Evolutionary conservation across 2,888 invertebrate genomes (phyloP), one percentile per base, ranked within the genome.

Genomic region (Drosophila colorata): DNA sequence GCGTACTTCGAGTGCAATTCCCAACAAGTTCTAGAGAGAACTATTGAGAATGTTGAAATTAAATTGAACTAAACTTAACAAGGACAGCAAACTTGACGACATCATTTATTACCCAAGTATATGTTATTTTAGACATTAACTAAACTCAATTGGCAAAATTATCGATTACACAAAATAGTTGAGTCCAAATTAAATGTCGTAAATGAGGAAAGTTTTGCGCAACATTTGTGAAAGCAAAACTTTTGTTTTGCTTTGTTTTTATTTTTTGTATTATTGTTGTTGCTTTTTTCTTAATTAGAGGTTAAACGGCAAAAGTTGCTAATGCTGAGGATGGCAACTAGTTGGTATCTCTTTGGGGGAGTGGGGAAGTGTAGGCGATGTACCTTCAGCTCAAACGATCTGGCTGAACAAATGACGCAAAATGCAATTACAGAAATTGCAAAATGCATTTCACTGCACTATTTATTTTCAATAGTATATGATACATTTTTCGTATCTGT

Each of bases 391-490:
- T 20, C 13, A 47, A 47, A 33, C 25, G 16, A 40, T 14, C 8
- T 8, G 16, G 37, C 18, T 38, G 6, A 20, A 38, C 14, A 20
- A 44, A 61, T 59, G 56, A 76, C 43, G 68, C 57, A 72, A 68
- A 58, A 46, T 60, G 69, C 77, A 78, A 78, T 74, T 71, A 57
- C 46, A 40, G 47, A 64, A 52, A 77, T 53, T 33, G 11, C 41
- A 55, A 73, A 74, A 61, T 80, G 71, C 71, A 68, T 65, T 74
- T 67, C 4, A 33, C 67, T 72, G 84, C 81, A 69, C 80, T 69
- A 69, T 75, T 80, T 80, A 60, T 67, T 75, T 46, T 53, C 11
- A 11, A 61, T 61, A 31, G 46, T 64, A 40, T 51, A 68, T 63
- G 33, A 56, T 46, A 59, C 63, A 57, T 60, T 55, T 63, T 28